Percentiles rank a stretch among this genome's conserved stretches.
Evolutionary conservation across 2,888 invertebrate species (phyloP).

Genomic region (Clanis bilineata): DNA sequence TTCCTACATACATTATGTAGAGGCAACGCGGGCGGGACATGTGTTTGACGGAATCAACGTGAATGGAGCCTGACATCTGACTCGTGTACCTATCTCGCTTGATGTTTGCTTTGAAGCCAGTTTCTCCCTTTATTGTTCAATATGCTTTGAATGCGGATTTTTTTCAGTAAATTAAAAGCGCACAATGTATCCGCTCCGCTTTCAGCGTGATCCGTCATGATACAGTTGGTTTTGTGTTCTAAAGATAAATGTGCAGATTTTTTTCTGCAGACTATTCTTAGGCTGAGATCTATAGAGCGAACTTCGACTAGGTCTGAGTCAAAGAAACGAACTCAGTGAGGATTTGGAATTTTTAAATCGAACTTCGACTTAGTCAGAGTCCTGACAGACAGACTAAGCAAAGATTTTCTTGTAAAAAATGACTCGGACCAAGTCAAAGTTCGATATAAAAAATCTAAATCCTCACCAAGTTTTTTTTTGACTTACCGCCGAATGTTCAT

Average conservation of each 20-base stretch:
- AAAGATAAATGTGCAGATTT: not conserved
- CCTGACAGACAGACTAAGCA: too few species aligned
- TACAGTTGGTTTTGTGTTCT: not conserved
- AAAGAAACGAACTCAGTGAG: too few species aligned
- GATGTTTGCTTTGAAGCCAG: constrained; percentile 45
- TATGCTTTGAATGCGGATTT: constrained; percentile 4
- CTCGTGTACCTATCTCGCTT: constrained; percentile 60
- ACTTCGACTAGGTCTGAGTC: too few species aligned
- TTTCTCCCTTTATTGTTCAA: constrained; percentile 4
- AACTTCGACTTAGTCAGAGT: too few species aligned
- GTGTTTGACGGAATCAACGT: constrained; percentile 66
- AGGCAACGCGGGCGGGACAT: constrained; percentile 48
- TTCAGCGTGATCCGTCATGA: not conserved
- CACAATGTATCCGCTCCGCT: not conserved
- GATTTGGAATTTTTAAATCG: too few species aligned
- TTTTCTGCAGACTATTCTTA: not conserved
- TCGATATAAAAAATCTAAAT: too few species aligned
- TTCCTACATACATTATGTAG: constrained; percentile 66
- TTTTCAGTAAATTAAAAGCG: constrained; percentile 8
- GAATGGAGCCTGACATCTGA: constrained; percentile 73
- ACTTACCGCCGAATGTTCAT: too few species aligned
- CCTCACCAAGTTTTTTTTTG: too few species aligned
- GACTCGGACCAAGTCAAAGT: too few species aligned
- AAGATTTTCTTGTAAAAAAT: too few species aligned
- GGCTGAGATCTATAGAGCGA: too few species aligned